Evolutionary conservation across 2,113 vertebrate genomes (phyloP), one percentile per base, ranked within the genome.

Genomic region (Vulpes lagopus): DNA sequence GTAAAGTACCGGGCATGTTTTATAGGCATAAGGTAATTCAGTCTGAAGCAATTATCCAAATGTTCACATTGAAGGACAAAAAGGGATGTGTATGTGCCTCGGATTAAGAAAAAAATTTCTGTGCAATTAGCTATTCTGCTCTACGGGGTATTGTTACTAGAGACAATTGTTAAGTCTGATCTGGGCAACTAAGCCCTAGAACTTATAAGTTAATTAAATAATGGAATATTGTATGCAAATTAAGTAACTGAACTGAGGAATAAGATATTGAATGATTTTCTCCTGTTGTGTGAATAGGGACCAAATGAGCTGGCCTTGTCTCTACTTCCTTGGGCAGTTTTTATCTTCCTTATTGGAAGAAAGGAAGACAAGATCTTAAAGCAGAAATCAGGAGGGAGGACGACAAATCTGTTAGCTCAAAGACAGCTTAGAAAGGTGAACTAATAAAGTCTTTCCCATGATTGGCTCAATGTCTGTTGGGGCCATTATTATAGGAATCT

Each of bases 121-220:
- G 53, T 71, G 69, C 74, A 94, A 69, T 95, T 85, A 92, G 80
- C 71, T 38, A 22, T 81, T 90, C 88, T 92, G 55, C 69, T 94
- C 2, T 53, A 67, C 96, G 59, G n/a, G 49, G 83, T 67, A 10
- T 95, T 74, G 25, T 65, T 97, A n/a, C 87, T 87, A 51, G 94
- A 96, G 67, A 94, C 65, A 94, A 22, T 93, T 84, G 73, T 80
- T 87, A 93, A 53, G 23, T 84, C 82, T 86, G n/a, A 90, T 95
- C 64, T 83, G 19, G 57, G 35, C 86, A 96, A n/a, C 67, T 74
- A 92, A 87, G 53, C 67, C 16, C 53, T 90, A 65, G 80, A 91
- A 86, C 7, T 94, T 96, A 2, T 87, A 94, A 84, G 19, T 76
- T 94, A 96, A 91, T 97, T 95, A 96, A 97, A 88, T 94, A 96